Evolutionary conservation across 2,113 vertebrate genomes (phyloP).

Genomic region (Labeo catla): DNA sequence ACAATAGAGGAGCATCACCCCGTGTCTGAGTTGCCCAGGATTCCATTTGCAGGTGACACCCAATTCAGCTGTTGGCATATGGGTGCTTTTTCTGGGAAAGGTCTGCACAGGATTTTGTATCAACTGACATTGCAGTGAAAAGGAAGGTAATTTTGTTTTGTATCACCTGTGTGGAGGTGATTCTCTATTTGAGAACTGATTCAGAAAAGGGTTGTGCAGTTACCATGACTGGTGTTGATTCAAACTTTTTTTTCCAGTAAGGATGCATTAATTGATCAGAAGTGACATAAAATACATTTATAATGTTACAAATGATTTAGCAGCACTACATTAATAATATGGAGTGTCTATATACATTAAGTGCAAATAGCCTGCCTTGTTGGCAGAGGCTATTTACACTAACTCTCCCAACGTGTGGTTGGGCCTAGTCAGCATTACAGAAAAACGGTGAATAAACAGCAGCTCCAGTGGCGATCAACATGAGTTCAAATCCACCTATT

Average conservation of each 20-base stretch:
- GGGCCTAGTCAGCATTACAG: too few relatives aligned
- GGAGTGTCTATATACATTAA: too few relatives aligned
- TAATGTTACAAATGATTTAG: neutral
- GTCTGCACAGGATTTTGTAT: neutral
- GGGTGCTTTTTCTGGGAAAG: neutral
- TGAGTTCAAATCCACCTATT: too few relatives aligned
- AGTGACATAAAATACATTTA: neutral
- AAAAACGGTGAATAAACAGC: too few relatives aligned
- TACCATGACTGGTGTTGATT: neutral
- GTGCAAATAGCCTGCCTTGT: too few relatives aligned
- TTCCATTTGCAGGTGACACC: constrained; percentile 40
- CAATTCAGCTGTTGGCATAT: constrained; percentile 15
- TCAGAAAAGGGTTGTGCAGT: neutral
- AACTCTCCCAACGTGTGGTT: too few relatives aligned
- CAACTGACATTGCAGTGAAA: constrained; percentile 13
- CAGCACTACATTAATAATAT: neutral
- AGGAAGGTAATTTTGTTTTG: constrained; percentile 32
- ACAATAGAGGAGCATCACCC: neutral
- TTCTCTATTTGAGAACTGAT: constrained; percentile 13
- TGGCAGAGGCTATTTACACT: too few relatives aligned
- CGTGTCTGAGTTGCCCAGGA: neutral
- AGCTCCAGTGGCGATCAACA: too few relatives aligned
- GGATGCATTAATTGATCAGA: neutral
- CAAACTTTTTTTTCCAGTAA: neutral
- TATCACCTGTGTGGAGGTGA: neutral